Evolutionary conservation across 92 coral and sea anemone species (phyloP).

Genomic region (Pocillopora meandrina): DNA sequence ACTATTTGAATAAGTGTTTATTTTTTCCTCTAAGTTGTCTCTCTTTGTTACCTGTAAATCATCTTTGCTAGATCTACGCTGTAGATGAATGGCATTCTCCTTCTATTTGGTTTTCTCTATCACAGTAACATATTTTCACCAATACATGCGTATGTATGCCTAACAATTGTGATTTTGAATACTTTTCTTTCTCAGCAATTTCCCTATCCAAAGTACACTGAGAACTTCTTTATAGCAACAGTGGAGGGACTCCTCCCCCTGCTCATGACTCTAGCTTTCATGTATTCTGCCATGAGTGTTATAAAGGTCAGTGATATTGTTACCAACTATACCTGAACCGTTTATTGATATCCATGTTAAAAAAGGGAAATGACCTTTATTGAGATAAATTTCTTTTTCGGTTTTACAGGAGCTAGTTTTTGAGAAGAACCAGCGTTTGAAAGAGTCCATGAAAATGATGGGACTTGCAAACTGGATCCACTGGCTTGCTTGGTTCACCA

Average conservation of each 20-base stretch:
- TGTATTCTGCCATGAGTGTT: conserved; percentile 90
- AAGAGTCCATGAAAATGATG: conserved; percentile 99
- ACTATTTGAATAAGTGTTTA: too few relatives aligned
- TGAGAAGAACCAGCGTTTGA: conserved; percentile 93
- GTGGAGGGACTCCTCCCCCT: conserved; percentile 70
- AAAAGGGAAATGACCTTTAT: too few relatives aligned
- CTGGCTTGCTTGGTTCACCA: conserved; percentile 95
- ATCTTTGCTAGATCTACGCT: too few relatives aligned
- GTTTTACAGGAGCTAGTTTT: conserved; percentile 77
- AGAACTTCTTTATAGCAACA: conserved; percentile 64
- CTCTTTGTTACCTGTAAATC: too few relatives aligned
- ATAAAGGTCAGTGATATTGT: conserved; percentile 65
- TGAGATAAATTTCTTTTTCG: background rate
- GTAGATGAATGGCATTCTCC: too few relatives aligned
- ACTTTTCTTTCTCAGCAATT: conserved; percentile 66
- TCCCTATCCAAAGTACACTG: conserved; percentile 80
- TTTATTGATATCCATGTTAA: too few relatives aligned
- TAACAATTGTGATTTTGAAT: background rate
- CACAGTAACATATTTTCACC: too few relatives aligned
- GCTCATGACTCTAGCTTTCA: conserved; percentile 81
- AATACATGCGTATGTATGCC: background rate
- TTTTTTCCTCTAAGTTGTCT: too few relatives aligned
- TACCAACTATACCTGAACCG: too few relatives aligned
- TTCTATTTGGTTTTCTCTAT: too few relatives aligned
- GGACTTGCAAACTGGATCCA: conserved; percentile 98